Base-by-base conservation (phyloP, 1,140 invertebrate genomes). In the Vanessa atalanta region DNA sequence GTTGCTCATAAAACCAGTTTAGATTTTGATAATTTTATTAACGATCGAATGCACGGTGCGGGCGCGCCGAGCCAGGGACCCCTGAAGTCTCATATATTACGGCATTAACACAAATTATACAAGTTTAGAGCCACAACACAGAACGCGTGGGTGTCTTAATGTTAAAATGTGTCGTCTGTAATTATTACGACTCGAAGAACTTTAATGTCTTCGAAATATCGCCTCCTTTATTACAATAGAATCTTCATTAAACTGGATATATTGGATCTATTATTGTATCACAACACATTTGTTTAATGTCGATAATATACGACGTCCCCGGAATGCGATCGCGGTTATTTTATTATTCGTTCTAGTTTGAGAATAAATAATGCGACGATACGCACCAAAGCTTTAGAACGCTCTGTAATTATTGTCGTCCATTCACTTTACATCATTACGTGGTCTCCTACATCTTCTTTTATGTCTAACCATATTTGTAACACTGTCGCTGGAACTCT, bases 1-100 rank as follows among this genome's bases (percentile, higher is more conserved):
- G 85, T 84, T 78, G 78, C 74, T 83, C 85, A 86, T 87, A 89
- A 89, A 93, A 91, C 91, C 89, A 83, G 89, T 93, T 93, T 91
- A 83, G 89, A 93, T 91, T 91, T 93, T 93, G 91, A 93, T 93
- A 91, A 93, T 93, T 93, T 93, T 93, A 93, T 92, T 93, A 92
- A 92, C 87, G 89, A 88, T 84, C 90, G 83, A 88, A 88, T 84
- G 86, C 83, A 86, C 70, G 88, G 83, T 83, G 83, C 85, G 83
- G 79, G 79, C 78, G 79, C 84, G 83, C 85, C 84, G 80, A 83
- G 80, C 86, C 83, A 87, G 88, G 81, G 85, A 82, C 80, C 83
- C 84, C 87, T 82, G 85, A 86, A 89, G 79, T 84, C 83, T 87
- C 91, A 92, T 93, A 93, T 93, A 91, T 93, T 92, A 93, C 86